phyloP scores from a whole-genome alignment of 2,113 vertebrate species.

The Eulemur macaco region DNA sequence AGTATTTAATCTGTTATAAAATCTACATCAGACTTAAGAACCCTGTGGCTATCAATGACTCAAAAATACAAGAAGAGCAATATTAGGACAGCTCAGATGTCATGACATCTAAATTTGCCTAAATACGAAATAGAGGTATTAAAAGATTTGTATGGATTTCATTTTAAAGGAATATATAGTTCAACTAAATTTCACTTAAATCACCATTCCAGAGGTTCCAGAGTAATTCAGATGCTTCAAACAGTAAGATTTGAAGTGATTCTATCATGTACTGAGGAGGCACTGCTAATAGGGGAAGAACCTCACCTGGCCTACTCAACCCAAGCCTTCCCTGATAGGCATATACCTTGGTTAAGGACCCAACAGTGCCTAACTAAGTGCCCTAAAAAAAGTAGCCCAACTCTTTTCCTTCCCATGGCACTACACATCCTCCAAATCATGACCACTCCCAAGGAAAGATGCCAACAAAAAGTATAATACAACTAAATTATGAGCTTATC shows the following conservation, averaged over 20 bases:
- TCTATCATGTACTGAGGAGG: background rate
- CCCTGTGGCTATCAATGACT: background rate
- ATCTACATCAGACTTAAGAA: background rate
- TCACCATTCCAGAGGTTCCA: background rate
- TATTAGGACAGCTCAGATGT: background rate
- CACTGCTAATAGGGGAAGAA: background rate
- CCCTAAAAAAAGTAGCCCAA: background rate
- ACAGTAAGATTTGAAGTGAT: background rate
- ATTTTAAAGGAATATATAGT: background rate
- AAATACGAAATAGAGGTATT: background rate
- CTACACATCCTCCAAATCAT: background rate
- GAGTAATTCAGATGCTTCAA: background rate
- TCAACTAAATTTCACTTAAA: background rate
- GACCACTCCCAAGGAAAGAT: background rate
- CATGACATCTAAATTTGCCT: background rate
- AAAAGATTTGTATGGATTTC: background rate
- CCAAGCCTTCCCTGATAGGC: background rate
- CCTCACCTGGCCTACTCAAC: background rate
- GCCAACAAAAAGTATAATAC: background rate
- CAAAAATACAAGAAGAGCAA: background rate
- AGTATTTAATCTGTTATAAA: constrained; percentile 26
- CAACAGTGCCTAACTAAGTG: background rate
- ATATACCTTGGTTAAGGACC: background rate
- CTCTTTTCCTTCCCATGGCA: background rate
- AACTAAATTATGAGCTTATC: background rate